These are phyloP conservation scores for Clanis bilineata DNA, from an alignment of 2,888 invertebrate genomes.

Conservation along the genomic window DNA sequence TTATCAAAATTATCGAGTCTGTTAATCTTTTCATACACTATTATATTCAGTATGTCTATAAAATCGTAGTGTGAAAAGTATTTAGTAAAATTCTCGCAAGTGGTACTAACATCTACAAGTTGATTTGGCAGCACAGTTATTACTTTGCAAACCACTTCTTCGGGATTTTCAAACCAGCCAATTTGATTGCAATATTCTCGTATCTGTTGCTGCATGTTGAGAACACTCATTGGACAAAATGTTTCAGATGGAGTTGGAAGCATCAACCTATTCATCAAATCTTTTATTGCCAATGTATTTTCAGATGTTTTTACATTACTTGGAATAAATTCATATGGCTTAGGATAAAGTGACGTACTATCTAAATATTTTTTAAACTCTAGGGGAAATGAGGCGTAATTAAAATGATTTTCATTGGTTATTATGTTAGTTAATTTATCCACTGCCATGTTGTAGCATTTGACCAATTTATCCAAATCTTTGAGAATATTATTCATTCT, in stretches of 20 bases:
- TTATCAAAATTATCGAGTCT: conserved; percentile 68
- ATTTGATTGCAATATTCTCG: conserved; percentile 75
- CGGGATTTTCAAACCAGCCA: conserved; percentile 72
- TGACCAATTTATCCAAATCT: conserved; percentile 82
- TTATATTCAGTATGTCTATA: conserved; percentile 78
- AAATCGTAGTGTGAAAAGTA: conserved; percentile 74
- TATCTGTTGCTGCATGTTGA: conserved; percentile 71
- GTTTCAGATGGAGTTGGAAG: conserved; percentile 71
- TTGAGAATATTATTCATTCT: conserved; percentile 71
- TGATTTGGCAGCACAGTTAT: conserved; percentile 67
- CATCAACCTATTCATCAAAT: conserved; percentile 78
- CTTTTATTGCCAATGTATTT: conserved; percentile 74
- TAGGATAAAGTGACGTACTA: conserved; percentile 77
- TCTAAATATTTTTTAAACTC: conserved; percentile 83
- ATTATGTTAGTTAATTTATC: conserved; percentile 83
- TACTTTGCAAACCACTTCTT: conserved; percentile 75
- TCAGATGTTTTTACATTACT: conserved; percentile 79
- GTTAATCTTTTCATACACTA: conserved; percentile 80
- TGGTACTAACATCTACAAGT: conserved; percentile 60
- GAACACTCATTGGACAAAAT: conserved; percentile 69
- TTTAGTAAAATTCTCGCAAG: conserved; percentile 56
- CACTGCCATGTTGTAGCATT: conserved; percentile 86
- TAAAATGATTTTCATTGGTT: conserved; percentile 81
- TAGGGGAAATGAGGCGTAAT: conserved; percentile 84
- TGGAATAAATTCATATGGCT: conserved; percentile 86